These are phyloP conservation scores for Steinernema khuongi DNA, from an alignment of 1,140 invertebrate genomes.

Conservation along the genomic window DNA sequence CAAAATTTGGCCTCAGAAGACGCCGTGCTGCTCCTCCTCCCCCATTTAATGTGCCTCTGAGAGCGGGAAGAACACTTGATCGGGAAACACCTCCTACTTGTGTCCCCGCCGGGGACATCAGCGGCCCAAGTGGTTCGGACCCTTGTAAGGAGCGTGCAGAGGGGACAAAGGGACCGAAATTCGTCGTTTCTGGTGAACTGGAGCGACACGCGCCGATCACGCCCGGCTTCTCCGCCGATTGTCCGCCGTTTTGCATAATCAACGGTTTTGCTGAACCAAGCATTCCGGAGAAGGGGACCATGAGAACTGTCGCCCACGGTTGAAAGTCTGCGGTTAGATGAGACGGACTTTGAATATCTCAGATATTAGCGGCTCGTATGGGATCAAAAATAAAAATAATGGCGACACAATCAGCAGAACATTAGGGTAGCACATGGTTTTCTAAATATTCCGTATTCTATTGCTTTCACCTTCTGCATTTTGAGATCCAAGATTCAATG, in stretches of 20 bases:
- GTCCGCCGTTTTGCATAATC: background rate
- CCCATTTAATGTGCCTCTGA: conserved; percentile 5
- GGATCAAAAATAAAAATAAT: no score
- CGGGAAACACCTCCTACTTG: conserved; percentile 9
- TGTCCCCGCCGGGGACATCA: background rate
- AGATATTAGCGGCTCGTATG: no score
- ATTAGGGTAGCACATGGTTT: no score
- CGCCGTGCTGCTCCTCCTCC: no score
- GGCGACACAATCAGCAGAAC: no score
- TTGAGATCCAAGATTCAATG: no score
- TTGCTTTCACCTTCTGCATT: no score
- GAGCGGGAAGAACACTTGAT: conserved; percentile 9
- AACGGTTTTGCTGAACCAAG: background rate
- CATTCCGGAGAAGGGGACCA: background rate
- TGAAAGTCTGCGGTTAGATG: background rate
- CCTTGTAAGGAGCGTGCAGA: background rate
- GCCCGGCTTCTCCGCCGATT: no score
- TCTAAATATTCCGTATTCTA: no score
- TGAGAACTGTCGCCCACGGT: background rate
- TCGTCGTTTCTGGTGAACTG: no score
- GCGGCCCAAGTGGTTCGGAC: background rate
- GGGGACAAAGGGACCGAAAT: background rate
- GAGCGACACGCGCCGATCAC: no score
- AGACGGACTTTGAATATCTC: no score
- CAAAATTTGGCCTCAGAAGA: conserved; percentile 1